Conservation (phyloP, 2,888 invertebrate genomes). For the Tipula vernalis region DNA sequence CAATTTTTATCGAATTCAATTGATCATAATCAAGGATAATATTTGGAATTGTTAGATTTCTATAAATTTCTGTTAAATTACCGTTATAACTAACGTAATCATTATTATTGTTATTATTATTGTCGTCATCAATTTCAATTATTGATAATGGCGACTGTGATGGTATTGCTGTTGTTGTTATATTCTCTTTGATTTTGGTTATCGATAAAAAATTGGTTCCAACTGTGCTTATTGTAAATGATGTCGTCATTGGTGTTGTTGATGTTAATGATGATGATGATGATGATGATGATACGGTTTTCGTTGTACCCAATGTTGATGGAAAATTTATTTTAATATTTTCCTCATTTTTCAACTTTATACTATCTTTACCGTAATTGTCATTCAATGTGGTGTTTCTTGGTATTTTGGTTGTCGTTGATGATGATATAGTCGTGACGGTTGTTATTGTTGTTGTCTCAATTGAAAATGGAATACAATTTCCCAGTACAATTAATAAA, state of each 20-base stretch:
- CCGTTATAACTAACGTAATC: not conserved
- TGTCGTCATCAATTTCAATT: not conserved
- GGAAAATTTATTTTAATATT: not conserved
- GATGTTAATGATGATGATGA: too few species aligned
- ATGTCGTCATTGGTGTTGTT: not conserved
- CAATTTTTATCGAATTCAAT: not conserved
- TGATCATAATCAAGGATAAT: not conserved
- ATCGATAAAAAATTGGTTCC: not conserved
- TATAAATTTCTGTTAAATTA: not conserved
- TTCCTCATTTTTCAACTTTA: not conserved
- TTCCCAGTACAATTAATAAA: not conserved
- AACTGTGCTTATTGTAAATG: not conserved
- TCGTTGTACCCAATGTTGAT: not conserved
- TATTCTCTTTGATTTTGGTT: not conserved
- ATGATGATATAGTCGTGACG: not conserved
- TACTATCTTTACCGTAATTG: not conserved
- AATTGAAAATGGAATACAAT: slow-evolving; percentile 5
- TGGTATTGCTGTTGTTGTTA: not conserved
- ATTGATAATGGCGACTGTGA: not conserved
- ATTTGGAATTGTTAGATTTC: not conserved
- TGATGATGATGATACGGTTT: not conserved
- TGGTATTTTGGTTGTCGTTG: not conserved
- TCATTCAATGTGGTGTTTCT: not conserved
- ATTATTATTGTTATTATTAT: not conserved
- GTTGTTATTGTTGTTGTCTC: not conserved